Evolutionary conservation across 2,113 vertebrate species (phyloP).

Genomic region (Dipodomys merriami): DNA sequence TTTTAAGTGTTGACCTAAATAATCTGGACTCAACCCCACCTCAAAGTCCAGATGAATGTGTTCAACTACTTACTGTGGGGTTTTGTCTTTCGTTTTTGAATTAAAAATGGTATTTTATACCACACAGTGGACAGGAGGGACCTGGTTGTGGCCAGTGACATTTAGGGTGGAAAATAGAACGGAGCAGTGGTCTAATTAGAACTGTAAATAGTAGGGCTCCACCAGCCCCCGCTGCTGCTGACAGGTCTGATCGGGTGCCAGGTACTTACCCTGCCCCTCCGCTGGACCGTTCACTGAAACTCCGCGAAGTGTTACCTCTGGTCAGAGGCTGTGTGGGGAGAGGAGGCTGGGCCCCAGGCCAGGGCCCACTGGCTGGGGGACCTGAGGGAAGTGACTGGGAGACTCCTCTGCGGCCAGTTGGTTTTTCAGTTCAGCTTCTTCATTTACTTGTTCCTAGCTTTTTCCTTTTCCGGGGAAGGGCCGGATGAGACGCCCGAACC

Average conservation of each 20-base stretch:
- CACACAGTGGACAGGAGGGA: background rate
- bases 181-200: conserved; percentile 72
- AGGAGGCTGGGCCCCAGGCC: conserved; percentile 52
- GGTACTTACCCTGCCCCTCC: conserved; percentile 80
- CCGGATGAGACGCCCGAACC: conserved; percentile 65
- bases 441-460: background rate
- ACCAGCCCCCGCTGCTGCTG: conserved; percentile 78
- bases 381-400: conserved; percentile 21
- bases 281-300: conserved; percentile 78
- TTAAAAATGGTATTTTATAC: conserved; percentile 51
- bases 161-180: conserved; percentile 51
- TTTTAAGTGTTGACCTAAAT: conserved; percentile 65
- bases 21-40: conserved; percentile 44
- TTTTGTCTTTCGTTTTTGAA: conserved; percentile 45
- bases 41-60: conserved; percentile 52
- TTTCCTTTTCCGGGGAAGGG: background rate
- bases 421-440: conserved; percentile 50
- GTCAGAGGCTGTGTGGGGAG: conserved; percentile 62
- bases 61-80: conserved; percentile 60
- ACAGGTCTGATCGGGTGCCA: conserved; percentile 83
- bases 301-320: conserved; percentile 50
- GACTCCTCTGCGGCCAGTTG: background rate
- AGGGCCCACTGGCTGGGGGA: background rate
- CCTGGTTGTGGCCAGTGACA: conserved; percentile 2
- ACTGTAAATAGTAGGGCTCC: conserved; percentile 80